These are phyloP conservation scores for Cuniculus paca DNA, from an alignment of 2,797 vertebrate genomes.

Conservation along the genomic window DNA sequence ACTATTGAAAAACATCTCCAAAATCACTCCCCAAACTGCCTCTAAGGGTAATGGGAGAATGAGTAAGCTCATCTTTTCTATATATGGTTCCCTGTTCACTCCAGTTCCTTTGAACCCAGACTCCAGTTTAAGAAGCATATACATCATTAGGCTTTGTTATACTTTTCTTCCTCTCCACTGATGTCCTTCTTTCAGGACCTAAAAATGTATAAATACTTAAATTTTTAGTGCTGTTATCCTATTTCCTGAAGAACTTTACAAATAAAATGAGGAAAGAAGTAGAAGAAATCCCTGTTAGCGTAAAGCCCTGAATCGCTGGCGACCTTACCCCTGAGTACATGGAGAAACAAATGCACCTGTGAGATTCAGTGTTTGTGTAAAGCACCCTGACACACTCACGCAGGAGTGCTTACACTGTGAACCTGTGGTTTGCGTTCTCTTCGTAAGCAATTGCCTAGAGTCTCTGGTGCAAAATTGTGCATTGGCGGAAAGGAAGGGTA, in stretches of 20 bases:
- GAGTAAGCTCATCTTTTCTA: background rate
- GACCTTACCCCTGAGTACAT: background rate
- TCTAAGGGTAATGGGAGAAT: accelerated
- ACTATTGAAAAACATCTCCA: background rate
- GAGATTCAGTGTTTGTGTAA: background rate
- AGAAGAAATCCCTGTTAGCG: background rate
- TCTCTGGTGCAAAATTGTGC: background rate
- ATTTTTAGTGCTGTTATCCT: background rate
- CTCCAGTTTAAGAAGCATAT: background rate
- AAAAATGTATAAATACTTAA: background rate
- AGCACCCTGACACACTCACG: background rate
- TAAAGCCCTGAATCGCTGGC: background rate
- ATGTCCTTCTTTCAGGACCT: background rate
- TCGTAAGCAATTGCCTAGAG: background rate
- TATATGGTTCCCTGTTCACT: background rate
- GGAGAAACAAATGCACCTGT: background rate
- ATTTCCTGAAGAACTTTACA: background rate
- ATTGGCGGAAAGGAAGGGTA: background rate
- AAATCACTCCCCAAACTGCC: background rate
- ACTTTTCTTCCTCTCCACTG: background rate
- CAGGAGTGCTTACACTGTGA: background rate
- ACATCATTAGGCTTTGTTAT: background rate
- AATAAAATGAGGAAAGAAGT: background rate
- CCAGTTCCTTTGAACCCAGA: background rate
- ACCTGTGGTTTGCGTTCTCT: background rate